Evolutionary conservation across 2,888 invertebrate species (phyloP).

Genomic region (Hypselothyrea guttata): DNA sequence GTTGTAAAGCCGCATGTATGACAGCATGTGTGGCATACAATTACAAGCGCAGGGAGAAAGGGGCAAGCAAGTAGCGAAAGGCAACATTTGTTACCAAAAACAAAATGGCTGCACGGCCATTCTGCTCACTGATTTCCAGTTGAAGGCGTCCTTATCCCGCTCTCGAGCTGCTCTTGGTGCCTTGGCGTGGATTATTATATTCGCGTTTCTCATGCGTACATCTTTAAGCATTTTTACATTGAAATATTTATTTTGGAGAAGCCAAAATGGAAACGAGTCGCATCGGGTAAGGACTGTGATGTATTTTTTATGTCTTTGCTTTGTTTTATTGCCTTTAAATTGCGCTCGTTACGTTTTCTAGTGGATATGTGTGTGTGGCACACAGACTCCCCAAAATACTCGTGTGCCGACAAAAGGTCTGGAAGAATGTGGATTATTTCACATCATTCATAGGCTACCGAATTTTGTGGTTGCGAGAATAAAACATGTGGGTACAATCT

Average conservation of each 20-base stretch:
- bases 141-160: slow-evolving; percentile 41
- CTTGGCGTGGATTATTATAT: slow-evolving; percentile 68
- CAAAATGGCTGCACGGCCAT: slow-evolving; percentile 66
- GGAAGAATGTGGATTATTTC: slow-evolving; percentile 33
- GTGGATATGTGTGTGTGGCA: not conserved
- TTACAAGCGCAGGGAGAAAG: slow-evolving; percentile 63
- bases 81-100: slow-evolving; percentile 65
- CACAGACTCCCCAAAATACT: slow-evolving; percentile 10
- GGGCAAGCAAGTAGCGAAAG: slow-evolving; percentile 25
- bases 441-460: slow-evolving; percentile 22
- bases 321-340: slow-evolving; percentile 71
- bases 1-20: slow-evolving; percentile 58
- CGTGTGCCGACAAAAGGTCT: slow-evolving; percentile 22
- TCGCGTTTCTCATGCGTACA: slow-evolving; percentile 66
- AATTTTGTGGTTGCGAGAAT: slow-evolving; percentile 6
- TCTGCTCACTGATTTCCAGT: slow-evolving; percentile 59
- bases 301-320: slow-evolving; percentile 69
- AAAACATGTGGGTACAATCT: not conserved
- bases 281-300: slow-evolving; percentile 51
- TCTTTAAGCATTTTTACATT: slow-evolving; percentile 53
- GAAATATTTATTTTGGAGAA: slow-evolving; percentile 54
- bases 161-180: slow-evolving; percentile 30
- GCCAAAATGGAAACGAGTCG: slow-evolving; percentile 20
- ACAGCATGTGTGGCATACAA: slow-evolving; percentile 67
- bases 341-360: slow-evolving; percentile 61